Conservation (phyloP, 1,140 invertebrate genomes). For the Sinella curviseta region DNA sequence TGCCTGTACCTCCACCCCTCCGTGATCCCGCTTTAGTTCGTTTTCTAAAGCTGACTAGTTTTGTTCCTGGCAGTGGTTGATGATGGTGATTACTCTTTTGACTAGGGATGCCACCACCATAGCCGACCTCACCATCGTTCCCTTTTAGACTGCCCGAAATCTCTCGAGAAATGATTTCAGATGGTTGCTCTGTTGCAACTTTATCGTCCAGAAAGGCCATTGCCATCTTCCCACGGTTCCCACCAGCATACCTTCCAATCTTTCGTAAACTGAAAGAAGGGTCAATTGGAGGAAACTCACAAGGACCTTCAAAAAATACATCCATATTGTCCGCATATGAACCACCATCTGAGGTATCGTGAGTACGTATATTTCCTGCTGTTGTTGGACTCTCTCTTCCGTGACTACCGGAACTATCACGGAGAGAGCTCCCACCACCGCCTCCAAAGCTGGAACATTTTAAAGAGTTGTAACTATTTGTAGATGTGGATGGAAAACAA, state of each 20-base stretch:
- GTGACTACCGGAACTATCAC: background rate
- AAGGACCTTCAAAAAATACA: background rate
- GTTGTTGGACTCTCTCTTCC: background rate
- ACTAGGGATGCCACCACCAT: background rate
- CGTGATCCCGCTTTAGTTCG: background rate
- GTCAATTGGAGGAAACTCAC: background rate
- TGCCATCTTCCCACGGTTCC: no score
- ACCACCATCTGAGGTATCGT: background rate
- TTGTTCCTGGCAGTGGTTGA: constrained; percentile 25
- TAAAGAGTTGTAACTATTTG: background rate
- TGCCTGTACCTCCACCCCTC: background rate
- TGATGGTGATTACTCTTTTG: constrained; percentile 17
- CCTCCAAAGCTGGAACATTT: constrained; percentile 4
- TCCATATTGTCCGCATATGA: background rate
- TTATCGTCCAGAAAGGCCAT: background rate
- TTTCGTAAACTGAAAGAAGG: background rate
- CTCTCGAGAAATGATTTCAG: background rate
- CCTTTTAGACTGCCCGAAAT: background rate
- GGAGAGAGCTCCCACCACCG: background rate
- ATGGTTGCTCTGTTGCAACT: background rate
- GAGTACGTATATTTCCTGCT: background rate
- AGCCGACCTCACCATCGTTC: background rate
- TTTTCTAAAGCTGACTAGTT: constrained; percentile 12
- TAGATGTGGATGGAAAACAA: constrained; percentile 13
- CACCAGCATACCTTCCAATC: background rate